Percentiles rank a stretch among this genome's conserved stretches.
Evolutionary conservation across 1,140 invertebrate species (phyloP).

Genomic region (Galendromus occidentalis): DNA sequence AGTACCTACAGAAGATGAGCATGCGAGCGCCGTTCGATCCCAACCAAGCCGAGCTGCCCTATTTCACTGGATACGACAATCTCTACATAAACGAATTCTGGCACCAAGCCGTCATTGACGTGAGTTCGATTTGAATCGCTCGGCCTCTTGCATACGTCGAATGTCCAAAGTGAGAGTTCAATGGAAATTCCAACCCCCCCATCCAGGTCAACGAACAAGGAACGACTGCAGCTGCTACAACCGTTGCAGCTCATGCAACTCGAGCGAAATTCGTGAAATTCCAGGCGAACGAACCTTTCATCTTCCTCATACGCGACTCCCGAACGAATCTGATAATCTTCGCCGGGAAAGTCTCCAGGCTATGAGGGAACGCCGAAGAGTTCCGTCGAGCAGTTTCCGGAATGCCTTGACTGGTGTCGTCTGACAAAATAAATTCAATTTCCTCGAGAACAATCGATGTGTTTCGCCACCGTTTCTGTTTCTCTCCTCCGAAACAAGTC

Average conservation of each 20-base stretch:
- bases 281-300: constrained; percentile 45
- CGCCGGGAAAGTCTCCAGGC: constrained; percentile 31
- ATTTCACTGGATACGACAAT: neutral
- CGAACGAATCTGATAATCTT: constrained; percentile 39
- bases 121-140: too few species aligned
- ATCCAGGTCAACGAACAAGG: constrained; percentile 1
- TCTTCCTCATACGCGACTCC: constrained; percentile 46
- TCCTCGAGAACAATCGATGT: too few species aligned
- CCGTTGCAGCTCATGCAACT: neutral
- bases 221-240: neutral
- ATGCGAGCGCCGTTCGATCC: neutral
- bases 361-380: neutral
- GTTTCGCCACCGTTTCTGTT: too few species aligned
- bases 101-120: neutral
- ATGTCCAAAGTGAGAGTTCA: too few species aligned
- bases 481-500: too few species aligned
- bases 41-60: neutral
- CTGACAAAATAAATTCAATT: too few species aligned
- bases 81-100: neutral
- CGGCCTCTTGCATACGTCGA: too few species aligned
- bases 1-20: constrained; percentile 1
- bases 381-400: too few species aligned
- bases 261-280: constrained; percentile 30
- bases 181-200: too few species aligned
- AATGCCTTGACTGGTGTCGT: too few species aligned